phyloP scores from a whole-genome alignment of 2,113 vertebrate species.

The Chascanopsetta lugubris region DNA sequence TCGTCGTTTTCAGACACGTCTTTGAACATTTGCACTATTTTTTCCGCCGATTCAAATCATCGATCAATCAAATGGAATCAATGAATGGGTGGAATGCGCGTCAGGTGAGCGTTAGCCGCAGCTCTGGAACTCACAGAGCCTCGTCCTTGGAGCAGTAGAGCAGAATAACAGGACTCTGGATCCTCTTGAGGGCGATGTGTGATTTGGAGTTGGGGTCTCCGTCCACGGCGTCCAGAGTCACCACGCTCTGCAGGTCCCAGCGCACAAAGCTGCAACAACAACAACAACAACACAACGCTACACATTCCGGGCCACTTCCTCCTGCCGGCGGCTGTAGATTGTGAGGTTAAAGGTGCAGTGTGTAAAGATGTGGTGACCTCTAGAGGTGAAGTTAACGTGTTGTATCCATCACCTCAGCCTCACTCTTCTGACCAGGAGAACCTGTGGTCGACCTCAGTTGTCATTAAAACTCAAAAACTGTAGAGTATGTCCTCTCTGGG shows the following conservation, averaged over 20 bases:
- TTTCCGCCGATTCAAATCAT: too few species aligned
- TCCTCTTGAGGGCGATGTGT: conserved; percentile 95
- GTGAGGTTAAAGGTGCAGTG: conserved; percentile 15
- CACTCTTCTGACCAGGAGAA: too few species aligned
- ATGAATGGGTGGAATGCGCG: not conserved
- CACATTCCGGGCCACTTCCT: conserved; percentile 38
- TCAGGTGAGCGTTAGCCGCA: too few species aligned
- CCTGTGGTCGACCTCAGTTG: too few species aligned
- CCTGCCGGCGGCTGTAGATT: conserved; percentile 32
- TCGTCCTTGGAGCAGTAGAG: conserved; percentile 98
- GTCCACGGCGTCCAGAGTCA: conserved; percentile 89
- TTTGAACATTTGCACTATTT: too few species aligned
- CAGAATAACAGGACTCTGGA: conserved; percentile 95
- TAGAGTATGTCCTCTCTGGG: too few species aligned
- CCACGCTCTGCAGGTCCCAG: conserved; percentile 96
- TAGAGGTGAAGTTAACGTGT: too few species aligned
- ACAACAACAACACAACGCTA: conserved; percentile 78
- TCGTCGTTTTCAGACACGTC: too few species aligned
- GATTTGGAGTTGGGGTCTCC: conserved; percentile 94
- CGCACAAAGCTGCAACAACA: conserved; percentile 93
- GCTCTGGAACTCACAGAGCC: conserved; percentile 82
- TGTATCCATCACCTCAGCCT: too few species aligned
- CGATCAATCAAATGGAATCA: too few species aligned
- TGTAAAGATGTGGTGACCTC: too few species aligned
- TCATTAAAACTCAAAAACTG: too few species aligned